Evolutionary conservation across 2,888 invertebrate species (phyloP), one percentile per base, ranked within the genome.

Genomic region (Apodemia mormo): DNA sequence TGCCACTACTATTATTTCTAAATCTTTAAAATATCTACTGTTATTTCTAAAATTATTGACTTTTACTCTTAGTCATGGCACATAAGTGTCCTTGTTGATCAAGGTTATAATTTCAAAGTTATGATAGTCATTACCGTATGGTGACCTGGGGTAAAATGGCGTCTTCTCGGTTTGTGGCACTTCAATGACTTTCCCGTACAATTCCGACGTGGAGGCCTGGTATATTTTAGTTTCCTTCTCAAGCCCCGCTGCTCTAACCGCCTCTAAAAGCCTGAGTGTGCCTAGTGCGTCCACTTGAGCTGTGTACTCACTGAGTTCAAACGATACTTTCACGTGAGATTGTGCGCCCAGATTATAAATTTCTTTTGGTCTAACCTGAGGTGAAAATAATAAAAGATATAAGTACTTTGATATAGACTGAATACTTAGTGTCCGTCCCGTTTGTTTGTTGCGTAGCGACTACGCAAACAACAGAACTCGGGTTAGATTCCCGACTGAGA

Each of bases 271-370:
- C 76, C 99, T 94, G 37, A 99, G 93, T 0, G 98, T 98, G 12
- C 99, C 99, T n/a, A 99, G 95, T 0, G 97, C 99, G 88, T 99
- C 98, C 1, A 99, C 99, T 93, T 99, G 99, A 0, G 99, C 99
- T 0, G 99, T 99, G 83, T 99, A 99, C 90, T 99, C 99, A 80
- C 99, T 98, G 73, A 99, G 93, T 83, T 99, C 99, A 85, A 99
- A 99, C 0, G 99, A 99, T 54, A 99, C 98, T 93, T 99, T 99
- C 1, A 99, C 99, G 89, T 99, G 99, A 77, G 99, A 99, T 86
- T 99, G 99, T 0, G 99, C 99, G 1, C 99, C 99, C 74, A 99
- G 94, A 93, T 99, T 99, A 87, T 99, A 99, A 76, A 99, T 97
- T 92, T 99, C 99, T 54, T 95, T 95, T 0, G 99, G 99, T 79